Percentiles rank a stretch among this genome's conserved stretches.
phyloP scores from a whole-genome alignment of 92 coral and sea anemone genomes.

The Heteractis magnifica region DNA sequence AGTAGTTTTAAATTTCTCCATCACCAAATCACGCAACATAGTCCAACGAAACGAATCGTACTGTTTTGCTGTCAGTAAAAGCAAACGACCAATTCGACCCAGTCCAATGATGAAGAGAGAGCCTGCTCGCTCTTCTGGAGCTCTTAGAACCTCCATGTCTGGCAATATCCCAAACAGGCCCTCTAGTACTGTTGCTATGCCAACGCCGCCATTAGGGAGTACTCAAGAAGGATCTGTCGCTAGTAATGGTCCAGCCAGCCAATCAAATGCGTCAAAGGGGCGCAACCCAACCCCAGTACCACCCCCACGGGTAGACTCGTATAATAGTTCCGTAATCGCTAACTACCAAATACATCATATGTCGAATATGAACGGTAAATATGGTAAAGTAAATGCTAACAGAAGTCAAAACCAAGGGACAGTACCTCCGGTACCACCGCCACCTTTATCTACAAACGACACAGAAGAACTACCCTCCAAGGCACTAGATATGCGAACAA shows the following conservation, averaged over 20 bases:
- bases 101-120: slow-evolving; percentile 50
- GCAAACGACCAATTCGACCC: slow-evolving; percentile 48
- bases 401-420: background rate
- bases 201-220: slow-evolving; percentile 81
- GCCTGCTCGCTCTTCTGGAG: slow-evolving; percentile 17
- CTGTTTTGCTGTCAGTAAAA: slow-evolving; percentile 81
- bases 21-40: slow-evolving; percentile 66
- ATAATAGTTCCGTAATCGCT: slow-evolving; percentile 36
- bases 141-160: slow-evolving; percentile 30
- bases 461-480: slow-evolving; percentile 45
- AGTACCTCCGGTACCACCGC: slow-evolving; percentile 24
- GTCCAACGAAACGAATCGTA: slow-evolving; percentile 95
- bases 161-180: slow-evolving; percentile 66
- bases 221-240: slow-evolving; percentile 45
- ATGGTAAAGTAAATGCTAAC: background rate
- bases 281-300: slow-evolving; percentile 70
- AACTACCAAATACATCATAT: slow-evolving; percentile 41
- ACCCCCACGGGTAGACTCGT: slow-evolving; percentile 90
- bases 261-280: slow-evolving; percentile 31
- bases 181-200: slow-evolving; percentile 84
- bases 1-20: slow-evolving; percentile 49
- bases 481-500: slow-evolving; percentile 43
- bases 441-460: slow-evolving; percentile 35
- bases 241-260: background rate
- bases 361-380: slow-evolving; percentile 20